Evolutionary conservation across 2,113 vertebrate genomes (phyloP).

Genomic region (Cisticola juncidis): DNA sequence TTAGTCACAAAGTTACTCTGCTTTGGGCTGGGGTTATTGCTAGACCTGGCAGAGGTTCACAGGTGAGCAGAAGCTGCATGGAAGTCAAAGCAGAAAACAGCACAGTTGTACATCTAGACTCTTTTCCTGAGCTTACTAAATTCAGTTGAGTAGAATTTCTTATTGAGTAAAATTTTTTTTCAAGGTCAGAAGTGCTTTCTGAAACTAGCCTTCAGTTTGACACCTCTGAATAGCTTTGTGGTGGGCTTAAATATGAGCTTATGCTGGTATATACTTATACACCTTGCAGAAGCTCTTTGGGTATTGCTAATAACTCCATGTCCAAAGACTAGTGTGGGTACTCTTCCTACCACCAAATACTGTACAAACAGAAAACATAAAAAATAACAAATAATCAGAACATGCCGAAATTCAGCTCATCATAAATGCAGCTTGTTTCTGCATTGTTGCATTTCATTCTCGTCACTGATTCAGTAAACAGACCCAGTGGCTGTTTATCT

Average conservation of each 20-base stretch:
- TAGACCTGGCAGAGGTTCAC: not conserved
- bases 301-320: not conserved
- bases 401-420: not conserved
- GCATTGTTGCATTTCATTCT: not conserved
- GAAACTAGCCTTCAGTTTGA: not conserved
- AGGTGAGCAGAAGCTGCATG: not conserved
- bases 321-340: not conserved
- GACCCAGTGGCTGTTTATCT: not conserved
- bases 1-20: not conserved
- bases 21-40: not conserved
- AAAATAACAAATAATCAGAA: not conserved
- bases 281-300: not conserved
- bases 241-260: not conserved
- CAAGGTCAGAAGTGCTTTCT: not conserved
- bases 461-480: not conserved
- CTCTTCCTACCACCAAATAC: not conserved
- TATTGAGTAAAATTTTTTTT: not conserved
- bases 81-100: not conserved
- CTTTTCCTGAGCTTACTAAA: not conserved
- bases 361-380: not conserved
- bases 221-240: not conserved
- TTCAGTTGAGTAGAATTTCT: not conserved
- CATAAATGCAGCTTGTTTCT: not conserved
- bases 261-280: fast-evolving
- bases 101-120: not conserved